These are phyloP conservation scores for Cryptops parisi DNA, from an alignment of 2,888 invertebrate species.

Conservation along the genomic window DNA sequence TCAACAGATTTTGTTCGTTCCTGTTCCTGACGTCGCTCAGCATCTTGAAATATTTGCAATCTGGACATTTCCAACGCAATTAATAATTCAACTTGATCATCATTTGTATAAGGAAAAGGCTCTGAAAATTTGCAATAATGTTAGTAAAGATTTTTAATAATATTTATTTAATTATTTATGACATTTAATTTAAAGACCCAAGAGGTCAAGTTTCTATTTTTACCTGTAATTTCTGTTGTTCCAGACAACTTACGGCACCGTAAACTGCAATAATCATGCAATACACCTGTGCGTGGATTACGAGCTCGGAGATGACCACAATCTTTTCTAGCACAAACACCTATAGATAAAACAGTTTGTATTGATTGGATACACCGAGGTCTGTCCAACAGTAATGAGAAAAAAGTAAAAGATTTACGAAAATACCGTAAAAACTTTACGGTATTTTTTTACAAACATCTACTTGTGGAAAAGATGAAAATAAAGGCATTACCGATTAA, in stretches of 20 bases:
- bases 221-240: constrained; percentile 14
- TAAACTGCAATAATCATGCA: constrained; percentile 43
- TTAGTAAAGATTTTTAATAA: no score
- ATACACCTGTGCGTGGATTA: constrained; percentile 37
- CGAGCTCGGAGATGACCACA: constrained; percentile 35
- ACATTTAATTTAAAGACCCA: no score
- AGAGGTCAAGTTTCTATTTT: constrained; percentile 1
- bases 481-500: no score
- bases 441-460: no score
- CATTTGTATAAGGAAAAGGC: constrained; percentile 27
- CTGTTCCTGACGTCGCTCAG: constrained; percentile 22
- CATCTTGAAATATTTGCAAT: constrained; percentile 48
- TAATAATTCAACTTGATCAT: constrained; percentile 47
- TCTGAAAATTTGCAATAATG: no score
- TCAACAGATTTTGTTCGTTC: no score
- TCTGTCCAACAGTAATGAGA: no score
- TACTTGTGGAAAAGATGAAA: no score
- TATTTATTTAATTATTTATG: no score
- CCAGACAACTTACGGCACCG: constrained; percentile 30
- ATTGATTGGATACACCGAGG: no score
- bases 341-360: constrained; percentile 8
- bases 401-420: no score
- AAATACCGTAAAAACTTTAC: no score
- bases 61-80: constrained; percentile 53
- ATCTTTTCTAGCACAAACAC: constrained; percentile 31